Base-by-base conservation (phyloP, 2,888 invertebrate genomes). In the Apodemia duryi region DNA sequence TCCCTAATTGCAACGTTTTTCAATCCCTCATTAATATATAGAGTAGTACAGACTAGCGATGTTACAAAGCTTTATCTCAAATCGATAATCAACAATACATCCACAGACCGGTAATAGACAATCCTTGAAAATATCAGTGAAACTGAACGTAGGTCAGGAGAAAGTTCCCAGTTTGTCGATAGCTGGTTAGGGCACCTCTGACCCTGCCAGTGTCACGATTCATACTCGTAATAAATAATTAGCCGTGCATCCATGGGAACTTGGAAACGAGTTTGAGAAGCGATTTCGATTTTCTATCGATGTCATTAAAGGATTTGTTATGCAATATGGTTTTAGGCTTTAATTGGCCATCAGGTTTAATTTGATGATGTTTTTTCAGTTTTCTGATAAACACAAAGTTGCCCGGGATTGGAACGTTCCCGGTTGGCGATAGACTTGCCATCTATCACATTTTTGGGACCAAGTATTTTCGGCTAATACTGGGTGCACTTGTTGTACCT, bases 221-320 rank as follows among this genome's bases (percentile, higher is more conserved):
- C 29, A 57, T 10, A 32, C 57, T 32, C 10, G 52, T 21, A 57
- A 57, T 57, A 57, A 29, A 57, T 57, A 49, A 49, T 49, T 49
- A 49, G 46, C 46, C 2, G n/a, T 49, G 13, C 46, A 49, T 49
- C 46, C 46, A 49, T 49, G 46, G 46, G 46, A 49, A 43, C 43
- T 43, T 43, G 43, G 11, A 43, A 43, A 43, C 43, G 11, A 43
- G 43, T 43, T 43, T 43, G 43, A 43, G 43, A 43, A 43, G 43
- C 11, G 11, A 43, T 43, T 43, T 43, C 43, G 11, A 43, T 43
- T 54, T 41, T 35, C 52, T n/a, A 35, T 63, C n/a, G 4, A 35
- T 21, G 28, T 6, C 10, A 51, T 21, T n/a, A 35, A 13, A 51
- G 21, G 68, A 64, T 68, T 66, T 68, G 67, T 66, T 75, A 76